Evolutionary conservation across 1,140 invertebrate genomes (phyloP), one percentile per base, ranked within the genome.

Genomic region (Trichonephila clavipes): DNA sequence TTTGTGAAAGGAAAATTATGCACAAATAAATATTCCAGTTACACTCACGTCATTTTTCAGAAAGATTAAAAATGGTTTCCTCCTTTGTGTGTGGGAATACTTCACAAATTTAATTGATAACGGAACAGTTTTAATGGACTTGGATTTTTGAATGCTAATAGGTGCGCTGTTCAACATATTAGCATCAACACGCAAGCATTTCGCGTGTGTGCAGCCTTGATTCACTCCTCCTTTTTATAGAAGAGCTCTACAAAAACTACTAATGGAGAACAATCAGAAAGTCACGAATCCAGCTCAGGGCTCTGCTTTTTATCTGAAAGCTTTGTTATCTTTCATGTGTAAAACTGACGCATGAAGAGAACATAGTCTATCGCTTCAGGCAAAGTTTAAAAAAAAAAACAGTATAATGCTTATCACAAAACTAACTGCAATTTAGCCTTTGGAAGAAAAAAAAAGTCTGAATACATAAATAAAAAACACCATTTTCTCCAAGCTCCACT

Each of bases 221-320:
- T 77, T 14, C 69, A 40, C 24, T 77, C n/a, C 69, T 34, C 10
- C 28, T 24, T 34, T 40, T 14, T 16, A 61, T 6, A 51, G 24
- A 85, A 59, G 51, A 59, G 44, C 24, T 58, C 82, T 16, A 19
- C 12, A 24, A 24, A n/a, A 61, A 85, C n/a, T 61, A 21, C 24
- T 59, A 85, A 59, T 85, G 51, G 82, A 24, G 82, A 3, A 34
- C 82, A 85, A 85, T 85, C 82, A 61, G 44, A 85, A 85, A 85
- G 82, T 85, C 82, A 85, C 82, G 82, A 85, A 85, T 85, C 10
- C 18, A 6, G 51, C 82, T 59, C 24, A 58, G 58, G 51, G n/a
- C 44, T 21, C n/a, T 10, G 28, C 24, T 85, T 61, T 59, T 85
- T 59, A 59, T 85, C 59, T 61, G 82, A 85, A 85, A 85, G 51